Base-by-base conservation (phyloP, 2,113 vertebrate genomes). In the Vulpes ferrilata region DNA sequence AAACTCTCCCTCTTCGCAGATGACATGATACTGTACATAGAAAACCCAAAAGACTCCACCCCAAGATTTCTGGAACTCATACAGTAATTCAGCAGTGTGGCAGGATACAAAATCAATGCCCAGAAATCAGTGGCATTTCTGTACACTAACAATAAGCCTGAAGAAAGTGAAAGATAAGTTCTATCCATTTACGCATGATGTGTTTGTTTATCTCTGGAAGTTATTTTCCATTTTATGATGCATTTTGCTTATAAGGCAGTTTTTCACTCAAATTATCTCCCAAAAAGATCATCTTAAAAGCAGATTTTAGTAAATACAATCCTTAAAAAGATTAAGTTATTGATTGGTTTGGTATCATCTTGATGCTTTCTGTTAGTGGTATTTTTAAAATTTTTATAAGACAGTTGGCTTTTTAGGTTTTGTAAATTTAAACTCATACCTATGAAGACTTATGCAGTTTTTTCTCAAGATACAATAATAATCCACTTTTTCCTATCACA, bases 201-300 rank as follows among this genome's bases (percentile, higher is more conserved):
- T 53, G 16, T 22, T 89, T 88, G 27, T 80, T 97, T 92, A 88
- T 60, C 22, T 17, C 20, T 81, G 38, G 62, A 71, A 73, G 8
- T 60, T 93, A 86, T 55, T 95, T 91, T 35, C 85, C 25, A n/a
- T 79, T 93, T 96, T 83, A 87, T 57, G n/a, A n/a, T n/a, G 6
- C 15, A 88, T 73, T 93, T 87, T 83, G 17, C 74, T 32, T 65
- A 35, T 88, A 85, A 80, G 27, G 59, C 32, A 60, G 19, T 73
- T 80, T 64, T 65, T 83, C 27, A 19, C 7, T 32, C 12, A 79
- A 91, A 53, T 80, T 7, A 94, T 65, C 16, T 59, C 48, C 67
- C 65, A 73, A 96, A 67, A 90, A 81, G 9, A 88, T 79, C 9
- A 53, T 35, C 20, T 78, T n/a, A 95, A 89, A 85, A 73, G 48